phyloP scores from a whole-genome alignment of 1,140 invertebrate species.

The Drosophila miranda region DNA sequence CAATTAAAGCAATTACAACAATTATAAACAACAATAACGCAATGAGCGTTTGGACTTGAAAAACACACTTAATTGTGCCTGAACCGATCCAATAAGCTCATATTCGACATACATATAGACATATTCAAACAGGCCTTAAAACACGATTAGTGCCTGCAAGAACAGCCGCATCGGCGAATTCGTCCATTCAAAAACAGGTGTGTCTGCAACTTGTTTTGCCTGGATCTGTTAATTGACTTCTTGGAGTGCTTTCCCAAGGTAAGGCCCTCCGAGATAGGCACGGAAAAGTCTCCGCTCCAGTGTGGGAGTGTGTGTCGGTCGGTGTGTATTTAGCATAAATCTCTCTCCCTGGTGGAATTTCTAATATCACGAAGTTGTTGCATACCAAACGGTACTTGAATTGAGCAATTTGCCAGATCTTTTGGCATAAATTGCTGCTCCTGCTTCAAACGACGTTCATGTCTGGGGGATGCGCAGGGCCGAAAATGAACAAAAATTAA shows the following conservation, averaged over 20 bases:
- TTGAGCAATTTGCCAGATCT: constrained; percentile 73
- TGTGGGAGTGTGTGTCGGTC: neutral
- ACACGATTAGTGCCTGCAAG: constrained; percentile 30
- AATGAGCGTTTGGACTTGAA: constrained; percentile 44
- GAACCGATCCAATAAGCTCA: constrained; percentile 23
- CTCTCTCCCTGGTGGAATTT: constrained; percentile 69
- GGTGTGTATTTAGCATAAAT: constrained; percentile 69
- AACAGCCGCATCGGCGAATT: constrained; percentile 15
- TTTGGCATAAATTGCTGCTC: constrained; percentile 71
- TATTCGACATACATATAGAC: neutral
- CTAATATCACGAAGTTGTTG: constrained; percentile 75
- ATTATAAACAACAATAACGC: constrained; percentile 65
- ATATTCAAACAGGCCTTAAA: constrained; percentile 28
- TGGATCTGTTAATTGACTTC: constrained; percentile 30
- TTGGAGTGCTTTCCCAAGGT: constrained; percentile 31
- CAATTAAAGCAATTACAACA: constrained; percentile 74
- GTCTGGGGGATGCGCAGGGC: constrained; percentile 9
- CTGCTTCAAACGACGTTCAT: constrained; percentile 9
- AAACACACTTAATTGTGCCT: constrained; percentile 37
- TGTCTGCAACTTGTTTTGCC: constrained; percentile 28
- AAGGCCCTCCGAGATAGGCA: constrained; percentile 34
- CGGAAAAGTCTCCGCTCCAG: neutral
- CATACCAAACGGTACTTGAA: constrained; percentile 60
- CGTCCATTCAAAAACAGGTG: constrained; percentile 27
- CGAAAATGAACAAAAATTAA: constrained; percentile 72